phyloP scores from a whole-genome alignment of 1,140 invertebrate species.

The Pachypsylla venusta region DNA sequence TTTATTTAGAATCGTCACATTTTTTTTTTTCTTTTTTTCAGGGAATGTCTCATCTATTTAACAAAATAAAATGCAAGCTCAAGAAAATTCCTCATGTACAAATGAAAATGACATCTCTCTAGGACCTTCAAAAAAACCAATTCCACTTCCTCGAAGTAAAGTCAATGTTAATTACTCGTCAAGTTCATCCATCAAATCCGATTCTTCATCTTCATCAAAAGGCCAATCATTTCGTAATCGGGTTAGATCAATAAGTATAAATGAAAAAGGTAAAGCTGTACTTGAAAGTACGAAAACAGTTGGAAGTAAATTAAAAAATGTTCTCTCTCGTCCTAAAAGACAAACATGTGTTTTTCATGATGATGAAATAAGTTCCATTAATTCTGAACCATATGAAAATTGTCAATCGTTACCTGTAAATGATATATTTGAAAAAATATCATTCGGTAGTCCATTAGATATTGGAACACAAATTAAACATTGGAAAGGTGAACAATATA shows the following conservation, averaged over 20 bases:
- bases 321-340: constrained; percentile 19
- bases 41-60: too few relatives aligned
- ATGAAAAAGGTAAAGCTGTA: constrained; percentile 22
- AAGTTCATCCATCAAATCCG: neutral
- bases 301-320: constrained; percentile 22
- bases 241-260: constrained; percentile 21
- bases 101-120: too few relatives aligned
- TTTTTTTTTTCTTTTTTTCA: too few relatives aligned
- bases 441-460: constrained; percentile 33
- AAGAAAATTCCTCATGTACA: too few relatives aligned
- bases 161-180: neutral
- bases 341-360: constrained; percentile 8
- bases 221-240: neutral
- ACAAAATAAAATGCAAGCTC: too few relatives aligned
- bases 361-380: constrained; percentile 7
- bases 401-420: constrained; percentile 31
- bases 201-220: neutral
- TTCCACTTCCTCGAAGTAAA: constrained; percentile 1
- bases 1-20: too few relatives aligned
- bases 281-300: constrained; percentile 25
- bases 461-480: constrained; percentile 16
- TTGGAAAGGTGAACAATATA: constrained; percentile 17
- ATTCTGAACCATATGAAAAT: constrained; percentile 21
- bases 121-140: neutral
- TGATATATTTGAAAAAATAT: constrained; percentile 34